Percentiles rank a stretch among this genome's conserved stretches.
Evolutionary conservation across 2,888 invertebrate species (phyloP).

Genomic region (Pheosia gnoma): DNA sequence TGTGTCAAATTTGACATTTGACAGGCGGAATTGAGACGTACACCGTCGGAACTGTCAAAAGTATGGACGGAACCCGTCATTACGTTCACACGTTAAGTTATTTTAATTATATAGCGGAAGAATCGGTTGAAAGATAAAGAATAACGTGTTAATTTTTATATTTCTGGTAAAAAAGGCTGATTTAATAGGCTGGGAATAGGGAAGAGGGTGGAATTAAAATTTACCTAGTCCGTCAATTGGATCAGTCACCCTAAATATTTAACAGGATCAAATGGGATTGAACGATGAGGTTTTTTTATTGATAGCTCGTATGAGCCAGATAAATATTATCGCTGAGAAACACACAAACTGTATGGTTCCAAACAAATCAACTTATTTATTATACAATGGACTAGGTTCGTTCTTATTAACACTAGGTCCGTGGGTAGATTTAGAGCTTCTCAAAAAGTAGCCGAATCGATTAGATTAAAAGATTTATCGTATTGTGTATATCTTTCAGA

Average conservation of each 20-base stretch:
- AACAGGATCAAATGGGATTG: too few relatives aligned
- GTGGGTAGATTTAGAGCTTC: too few relatives aligned
- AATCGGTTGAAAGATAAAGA: neutral
- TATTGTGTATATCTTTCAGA: too few relatives aligned
- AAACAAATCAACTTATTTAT: too few relatives aligned
- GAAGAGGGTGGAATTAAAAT: neutral
- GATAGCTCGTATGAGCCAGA: too few relatives aligned
- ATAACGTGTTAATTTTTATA: conserved; percentile 1
- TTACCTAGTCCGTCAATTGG: neutral
- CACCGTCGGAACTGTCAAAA: conserved; percentile 59
- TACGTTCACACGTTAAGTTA: conserved; percentile 69
- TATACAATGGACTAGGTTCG: too few relatives aligned
- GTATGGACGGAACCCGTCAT: conserved; percentile 66
- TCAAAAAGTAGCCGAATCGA: too few relatives aligned
- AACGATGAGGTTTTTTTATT: too few relatives aligned
- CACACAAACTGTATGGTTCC: too few relatives aligned
- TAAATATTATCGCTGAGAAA: too few relatives aligned
- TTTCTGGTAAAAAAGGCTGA: neutral
- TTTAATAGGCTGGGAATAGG: neutral
- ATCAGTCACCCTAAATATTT: neutral
- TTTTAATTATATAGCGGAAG: conserved; percentile 71
- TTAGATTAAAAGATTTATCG: too few relatives aligned
- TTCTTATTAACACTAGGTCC: too few relatives aligned
- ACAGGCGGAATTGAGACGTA: conserved; percentile 71
- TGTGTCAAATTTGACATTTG: conserved; percentile 68